Percentiles rank a stretch among this genome's conserved stretches.
phyloP scores from a whole-genome alignment of 2,888 invertebrate genomes.

The Tetragonula carbonaria region DNA sequence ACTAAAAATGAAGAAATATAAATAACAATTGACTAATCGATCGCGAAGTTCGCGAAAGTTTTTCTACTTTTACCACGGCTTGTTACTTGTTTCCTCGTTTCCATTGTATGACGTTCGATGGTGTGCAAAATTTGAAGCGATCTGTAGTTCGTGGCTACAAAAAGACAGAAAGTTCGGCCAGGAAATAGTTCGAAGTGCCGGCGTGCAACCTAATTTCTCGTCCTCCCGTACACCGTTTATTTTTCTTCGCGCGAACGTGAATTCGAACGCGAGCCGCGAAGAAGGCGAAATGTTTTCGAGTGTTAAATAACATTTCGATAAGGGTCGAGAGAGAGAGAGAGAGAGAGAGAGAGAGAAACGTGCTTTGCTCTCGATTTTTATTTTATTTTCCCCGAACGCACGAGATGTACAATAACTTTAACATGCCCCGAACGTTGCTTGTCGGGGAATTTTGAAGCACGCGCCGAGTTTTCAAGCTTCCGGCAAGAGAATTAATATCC shows the following conservation, averaged over 20 bases:
- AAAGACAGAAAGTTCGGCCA: neutral
- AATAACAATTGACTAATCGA: no score
- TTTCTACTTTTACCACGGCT: no score
- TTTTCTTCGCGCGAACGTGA: neutral
- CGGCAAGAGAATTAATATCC: neutral
- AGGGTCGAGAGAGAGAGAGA: neutral
- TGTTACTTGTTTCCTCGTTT: no score
- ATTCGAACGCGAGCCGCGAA: no score
- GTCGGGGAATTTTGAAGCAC: neutral
- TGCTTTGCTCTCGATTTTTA: constrained; percentile 15
- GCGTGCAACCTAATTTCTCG: neutral
- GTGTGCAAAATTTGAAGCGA: no score
- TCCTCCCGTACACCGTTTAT: no score
- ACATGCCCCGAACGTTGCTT: neutral
- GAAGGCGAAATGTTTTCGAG: neutral
- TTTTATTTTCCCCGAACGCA: neutral
- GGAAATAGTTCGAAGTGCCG: neutral
- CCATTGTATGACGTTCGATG: no score
- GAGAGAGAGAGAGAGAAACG: neutral
- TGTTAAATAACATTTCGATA: constrained; percentile 23
- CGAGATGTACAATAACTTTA: neutral
- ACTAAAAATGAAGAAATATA: no score
- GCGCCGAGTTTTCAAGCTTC: neutral
- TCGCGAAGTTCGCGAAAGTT: no score
- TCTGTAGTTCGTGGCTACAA: neutral